phyloP scores from a whole-genome alignment of 2,113 vertebrate genomes.

The Sisor rabdophorus region DNA sequence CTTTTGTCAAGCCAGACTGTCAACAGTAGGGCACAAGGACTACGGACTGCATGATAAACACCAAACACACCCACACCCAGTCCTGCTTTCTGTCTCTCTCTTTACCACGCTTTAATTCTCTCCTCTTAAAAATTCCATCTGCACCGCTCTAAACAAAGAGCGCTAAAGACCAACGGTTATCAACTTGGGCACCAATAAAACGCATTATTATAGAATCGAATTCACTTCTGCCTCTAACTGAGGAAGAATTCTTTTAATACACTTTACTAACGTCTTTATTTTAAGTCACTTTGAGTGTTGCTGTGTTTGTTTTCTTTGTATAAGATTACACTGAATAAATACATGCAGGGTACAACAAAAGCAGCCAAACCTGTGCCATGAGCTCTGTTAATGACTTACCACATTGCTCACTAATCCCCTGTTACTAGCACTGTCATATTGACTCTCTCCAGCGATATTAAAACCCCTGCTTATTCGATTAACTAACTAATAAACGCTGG shows the following conservation, averaged over 20 bases:
- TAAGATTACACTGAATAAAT: not conserved
- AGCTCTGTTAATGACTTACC: not conserved
- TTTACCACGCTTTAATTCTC: conserved; percentile 16
- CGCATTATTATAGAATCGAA: conserved; percentile 23
- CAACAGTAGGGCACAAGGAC: conserved; percentile 68
- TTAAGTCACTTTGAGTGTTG: not conserved
- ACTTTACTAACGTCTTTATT: not conserved
- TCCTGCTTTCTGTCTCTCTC: conserved; percentile 17
- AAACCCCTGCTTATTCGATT: not conserved
- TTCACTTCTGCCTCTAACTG: conserved; percentile 10
- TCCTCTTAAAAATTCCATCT: conserved; percentile 45
- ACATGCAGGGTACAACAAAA: not conserved
- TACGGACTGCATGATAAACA: conserved; percentile 81
- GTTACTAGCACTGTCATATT: not conserved
- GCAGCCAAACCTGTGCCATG: not conserved
- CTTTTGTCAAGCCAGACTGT: conserved; percentile 85
- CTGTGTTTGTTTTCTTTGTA: not conserved
- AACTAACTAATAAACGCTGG: not conserved
- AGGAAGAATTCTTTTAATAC: not conserved
- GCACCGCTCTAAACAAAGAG: conserved; percentile 51
- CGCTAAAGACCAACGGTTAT: not conserved
- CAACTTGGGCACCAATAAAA: not conserved
- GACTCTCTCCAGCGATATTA: conserved; percentile 14
- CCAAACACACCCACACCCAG: conserved; percentile 18
- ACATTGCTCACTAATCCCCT: conserved; percentile 21